A percentile compares a stretch with the other conserved stretches of the same genome.
phyloP scores from a whole-genome alignment of 2,797 vertebrate genomes.

The Enteromius fasciolatus region DNA sequence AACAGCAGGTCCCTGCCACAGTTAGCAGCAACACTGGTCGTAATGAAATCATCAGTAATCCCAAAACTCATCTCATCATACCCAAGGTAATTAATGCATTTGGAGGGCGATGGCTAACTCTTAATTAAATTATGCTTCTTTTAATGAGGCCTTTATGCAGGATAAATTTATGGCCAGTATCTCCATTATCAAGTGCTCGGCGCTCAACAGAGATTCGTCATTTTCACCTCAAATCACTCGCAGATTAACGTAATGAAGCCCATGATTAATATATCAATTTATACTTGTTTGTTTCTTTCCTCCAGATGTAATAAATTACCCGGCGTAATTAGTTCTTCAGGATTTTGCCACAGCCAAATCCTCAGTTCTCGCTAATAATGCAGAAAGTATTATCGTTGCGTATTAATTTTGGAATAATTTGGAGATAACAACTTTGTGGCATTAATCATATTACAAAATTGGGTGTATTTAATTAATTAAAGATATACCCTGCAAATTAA shows the following conservation, averaged over 20 bases:
- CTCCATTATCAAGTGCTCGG: constrained; percentile 89
- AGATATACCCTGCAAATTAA: constrained; percentile 79
- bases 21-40: constrained; percentile 84
- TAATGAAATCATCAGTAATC: constrained; percentile 98
- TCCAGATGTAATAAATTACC: constrained; percentile 87
- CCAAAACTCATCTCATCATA: constrained; percentile 91
- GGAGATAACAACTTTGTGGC: constrained; percentile 85
- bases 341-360: constrained; percentile 74
- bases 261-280: constrained; percentile 98
- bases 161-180: constrained; percentile 97
- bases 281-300: constrained; percentile 95
- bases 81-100: constrained; percentile 99
- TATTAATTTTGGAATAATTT: constrained; percentile 85
- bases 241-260: constrained; percentile 86
- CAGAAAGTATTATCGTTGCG: constrained; percentile 81
- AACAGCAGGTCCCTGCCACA: constrained; percentile 81
- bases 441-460: constrained; percentile 92
- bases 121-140: constrained; percentile 96
- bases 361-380: constrained; percentile 81
- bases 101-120: constrained; percentile 88
- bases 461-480: constrained; percentile 82
- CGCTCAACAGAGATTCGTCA: constrained; percentile 93
- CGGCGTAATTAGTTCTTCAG: constrained; percentile 86
- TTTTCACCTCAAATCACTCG: constrained; percentile 85
- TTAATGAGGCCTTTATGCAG: constrained; percentile 94